Evolutionary conservation across 2,113 vertebrate species (phyloP).

Genomic region (Nicator chloris): DNA sequence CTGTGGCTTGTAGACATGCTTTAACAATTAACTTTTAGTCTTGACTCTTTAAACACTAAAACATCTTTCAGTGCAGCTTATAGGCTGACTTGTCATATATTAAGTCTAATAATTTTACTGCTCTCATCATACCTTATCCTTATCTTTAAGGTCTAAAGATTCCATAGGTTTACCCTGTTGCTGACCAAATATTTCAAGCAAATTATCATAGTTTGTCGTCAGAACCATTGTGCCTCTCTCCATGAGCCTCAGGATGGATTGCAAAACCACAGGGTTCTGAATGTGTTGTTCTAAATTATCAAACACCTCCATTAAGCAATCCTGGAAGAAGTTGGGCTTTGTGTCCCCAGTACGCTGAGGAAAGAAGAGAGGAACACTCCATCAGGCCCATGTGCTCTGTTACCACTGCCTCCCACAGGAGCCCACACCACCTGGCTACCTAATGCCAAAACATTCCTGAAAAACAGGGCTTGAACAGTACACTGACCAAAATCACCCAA

Average conservation of each 20-base stretch:
- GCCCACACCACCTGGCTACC: neutral
- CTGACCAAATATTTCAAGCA: slow-evolving; percentile 75
- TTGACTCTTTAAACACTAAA: neutral
- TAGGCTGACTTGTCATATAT: neutral
- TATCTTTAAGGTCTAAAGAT: slow-evolving; percentile 75
- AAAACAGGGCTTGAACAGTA: neutral
- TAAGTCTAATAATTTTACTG: neutral
- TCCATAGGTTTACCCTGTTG: slow-evolving; percentile 74
- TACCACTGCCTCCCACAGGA: neutral
- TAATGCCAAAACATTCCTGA: neutral
- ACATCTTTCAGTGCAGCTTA: neutral
- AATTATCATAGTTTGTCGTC: slow-evolving; percentile 75
- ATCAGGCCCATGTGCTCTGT: fast-evolving
- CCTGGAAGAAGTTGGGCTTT: slow-evolving; percentile 78
- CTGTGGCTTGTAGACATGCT: neutral
- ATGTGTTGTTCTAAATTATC: slow-evolving; percentile 73
- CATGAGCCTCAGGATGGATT: slow-evolving; percentile 70
- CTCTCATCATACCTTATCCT: slow-evolving; percentile 63
- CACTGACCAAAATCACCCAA: neutral
- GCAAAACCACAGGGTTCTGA: slow-evolving; percentile 66
- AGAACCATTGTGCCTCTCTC: slow-evolving; percentile 73
- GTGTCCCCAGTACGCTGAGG: slow-evolving; percentile 66
- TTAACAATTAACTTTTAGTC: neutral
- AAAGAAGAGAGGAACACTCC: neutral
- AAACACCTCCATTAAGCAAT: slow-evolving; percentile 77